Evolutionary conservation across 1,140 invertebrate genomes (phyloP), one percentile per base, ranked within the genome.

Genomic region (Pseudomyrmex flavicornis): DNA sequence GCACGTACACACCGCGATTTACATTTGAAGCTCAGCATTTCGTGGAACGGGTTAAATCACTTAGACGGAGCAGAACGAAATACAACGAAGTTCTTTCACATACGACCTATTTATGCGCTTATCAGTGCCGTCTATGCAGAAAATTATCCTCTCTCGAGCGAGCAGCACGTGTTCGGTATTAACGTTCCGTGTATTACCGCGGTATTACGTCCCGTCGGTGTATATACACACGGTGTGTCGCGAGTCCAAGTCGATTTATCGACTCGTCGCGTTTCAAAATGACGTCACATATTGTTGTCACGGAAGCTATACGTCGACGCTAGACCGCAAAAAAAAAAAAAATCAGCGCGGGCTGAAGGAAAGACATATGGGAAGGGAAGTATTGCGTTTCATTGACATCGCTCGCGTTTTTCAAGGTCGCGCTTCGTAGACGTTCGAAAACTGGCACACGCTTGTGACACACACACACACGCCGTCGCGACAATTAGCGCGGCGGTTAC

Each of bases 401-500:
- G 62, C 46, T 20, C 35, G 35, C 35, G 5, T 35, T 85, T 79
- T 62, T 59, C 87, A 88, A 88, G 86, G 87, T 50, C n/a, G 50
- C 83, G 58, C 35, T 35, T 35, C 13, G 59, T 59, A 69, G 65
- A 52, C 17, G 5, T 35, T 35, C 4, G 72, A 54, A 59, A 46
- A 68, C 22, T 70, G 50, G 54, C 54, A 79, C 63, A 63, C 74
- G 76, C 35, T 63, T 17, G 62, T 84, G 85, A 88, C 26, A 26
- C 26, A 35, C 26, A 35, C 3, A 5, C 26, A 35, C 52, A 69
- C 70, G 26, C 26, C 35, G 35, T 35, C 35, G 10, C 52, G 77
- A 65, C 68, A 88, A 88, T 88, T 88, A 88, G 52, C 58, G 54
- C 48, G 54, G 26, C 59, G 10, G 59, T 85, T 88, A 61, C 70